phyloP scores from a whole-genome alignment of 2,113 vertebrate species.

The Phasianus colchicus region DNA sequence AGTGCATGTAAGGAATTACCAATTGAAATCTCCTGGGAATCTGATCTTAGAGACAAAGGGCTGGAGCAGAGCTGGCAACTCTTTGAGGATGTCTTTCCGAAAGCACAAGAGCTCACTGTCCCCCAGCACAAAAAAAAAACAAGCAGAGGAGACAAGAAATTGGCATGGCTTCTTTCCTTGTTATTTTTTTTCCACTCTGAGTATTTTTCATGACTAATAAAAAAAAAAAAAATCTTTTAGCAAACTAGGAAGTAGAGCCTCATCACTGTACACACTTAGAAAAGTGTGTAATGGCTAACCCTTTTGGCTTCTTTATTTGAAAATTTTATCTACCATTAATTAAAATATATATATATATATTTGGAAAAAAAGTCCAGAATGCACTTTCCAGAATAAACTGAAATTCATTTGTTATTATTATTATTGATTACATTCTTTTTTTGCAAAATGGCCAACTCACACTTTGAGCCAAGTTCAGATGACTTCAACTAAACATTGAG shows the following conservation, averaged over 20 bases:
- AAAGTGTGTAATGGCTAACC: not conserved
- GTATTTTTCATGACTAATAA: not conserved
- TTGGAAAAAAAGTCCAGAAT: slow-evolving; percentile 15
- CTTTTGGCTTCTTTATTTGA: not conserved
- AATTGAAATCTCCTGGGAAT: too few relatives aligned
- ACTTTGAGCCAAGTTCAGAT: slow-evolving; percentile 17
- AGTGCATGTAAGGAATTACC: too few relatives aligned
- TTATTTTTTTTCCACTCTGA: not conserved
- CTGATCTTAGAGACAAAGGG: too few relatives aligned
- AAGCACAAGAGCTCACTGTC: too few relatives aligned
- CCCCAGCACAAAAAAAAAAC: too few relatives aligned
- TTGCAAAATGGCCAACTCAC: not conserved
- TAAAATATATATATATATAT: not conserved
- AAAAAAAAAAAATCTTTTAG: not conserved
- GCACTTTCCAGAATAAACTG: slow-evolving; percentile 28
- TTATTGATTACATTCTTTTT: slow-evolving; percentile 26
- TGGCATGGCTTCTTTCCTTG: not conserved
- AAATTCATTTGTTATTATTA: not conserved
- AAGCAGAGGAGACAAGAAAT: too few relatives aligned
- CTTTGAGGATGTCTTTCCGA: too few relatives aligned
- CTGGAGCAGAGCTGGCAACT: too few relatives aligned
- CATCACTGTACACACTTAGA: not conserved
- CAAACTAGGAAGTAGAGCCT: not conserved
- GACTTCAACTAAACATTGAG: slow-evolving; percentile 44
- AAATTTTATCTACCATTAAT: not conserved